Evolutionary conservation across 2,888 invertebrate genomes (phyloP), one percentile per base, ranked within the genome.

Genomic region (Gisinianus flammeolus): DNA sequence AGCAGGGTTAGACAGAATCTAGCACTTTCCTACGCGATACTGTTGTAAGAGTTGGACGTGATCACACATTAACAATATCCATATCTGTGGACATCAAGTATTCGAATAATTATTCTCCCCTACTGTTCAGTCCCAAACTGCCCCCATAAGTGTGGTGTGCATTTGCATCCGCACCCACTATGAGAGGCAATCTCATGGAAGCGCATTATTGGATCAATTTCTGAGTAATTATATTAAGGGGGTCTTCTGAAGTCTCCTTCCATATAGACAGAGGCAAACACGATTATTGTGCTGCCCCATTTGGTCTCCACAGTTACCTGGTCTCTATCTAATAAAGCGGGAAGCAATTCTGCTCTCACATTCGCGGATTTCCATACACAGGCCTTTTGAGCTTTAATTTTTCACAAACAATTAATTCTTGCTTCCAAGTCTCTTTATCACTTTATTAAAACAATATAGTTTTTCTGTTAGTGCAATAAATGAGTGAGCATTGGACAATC

Each of bases 121-220:
- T 67, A 2, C 67, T 24, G 54, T 81, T 81, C 4, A 1, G 8
- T 22, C 79, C 68, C 0, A 58, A 70, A 35, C 79, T 74, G 1
- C 79, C 79, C 80, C 80, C 80, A 12, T 76, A 0, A 4, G 31
- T 16, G 74, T 80, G 80, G 52, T 81, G 81, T 0, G 81, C 12
- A 81, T n/a, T n/a, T n/a, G n/a, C n/a, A n/a, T n/a, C n/a, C n/a
- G n/a, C n/a, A n/a, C n/a, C n/a, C n/a, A n/a, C 30, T 1, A 80
- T 44, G 3, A 80, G 69, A 16, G 68, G 62, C 0, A 80, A n/a
- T n/a, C n/a, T n/a, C n/a, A n/a, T n/a, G n/a, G n/a, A n/a, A n/a
- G n/a, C n/a, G n/a, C n/a, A n/a, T n/a, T n/a, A n/a, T 30, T 4
- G 24, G 30, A 2, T 64, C 44, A 5, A 1, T 28, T 26, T 77